Evolutionary conservation across 2,888 invertebrate species (phyloP).

Genomic region (Tinea trinotella): DNA sequence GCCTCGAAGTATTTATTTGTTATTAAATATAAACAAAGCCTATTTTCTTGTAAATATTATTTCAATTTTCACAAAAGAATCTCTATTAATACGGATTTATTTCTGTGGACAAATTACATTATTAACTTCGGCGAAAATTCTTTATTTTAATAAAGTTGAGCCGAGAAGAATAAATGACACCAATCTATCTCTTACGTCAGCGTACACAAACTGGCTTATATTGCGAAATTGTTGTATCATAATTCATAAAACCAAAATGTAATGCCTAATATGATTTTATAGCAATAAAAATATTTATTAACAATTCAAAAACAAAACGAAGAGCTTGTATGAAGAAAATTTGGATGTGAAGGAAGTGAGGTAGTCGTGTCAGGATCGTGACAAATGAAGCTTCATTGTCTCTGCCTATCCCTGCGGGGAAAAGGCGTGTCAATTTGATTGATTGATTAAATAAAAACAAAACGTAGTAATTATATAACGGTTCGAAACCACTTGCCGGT

Average conservation of each 20-base stretch:
- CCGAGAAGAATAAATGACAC: neutral
- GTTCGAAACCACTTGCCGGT: too few species aligned
- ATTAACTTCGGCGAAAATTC: slow-evolving; percentile 6
- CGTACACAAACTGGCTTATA: slow-evolving; percentile 1
- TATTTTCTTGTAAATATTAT: slow-evolving; percentile 4
- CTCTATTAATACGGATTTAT: neutral
- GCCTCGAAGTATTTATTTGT: neutral
- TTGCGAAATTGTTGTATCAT: slow-evolving; percentile 4
- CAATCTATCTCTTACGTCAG: slow-evolving; percentile 7
- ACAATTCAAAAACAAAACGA: too few species aligned
- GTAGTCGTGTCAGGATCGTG: too few species aligned
- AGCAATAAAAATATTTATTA: too few species aligned
- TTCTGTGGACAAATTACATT: slow-evolving; percentile 7
- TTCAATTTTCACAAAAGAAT: neutral
- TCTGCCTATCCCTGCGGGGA: too few species aligned
- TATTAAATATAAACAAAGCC: neutral
- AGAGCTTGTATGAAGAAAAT: too few species aligned
- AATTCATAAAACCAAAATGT: neutral
- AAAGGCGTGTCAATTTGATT: too few species aligned
- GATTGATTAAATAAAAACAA: too few species aligned
- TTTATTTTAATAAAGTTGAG: slow-evolving; percentile 14
- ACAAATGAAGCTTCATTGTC: too few species aligned
- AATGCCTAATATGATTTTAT: too few species aligned
- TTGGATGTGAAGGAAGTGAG: too few species aligned
- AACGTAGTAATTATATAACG: too few species aligned